Percentiles rank a stretch among this genome's conserved stretches.
Evolutionary conservation across 1,140 invertebrate species (phyloP).

Genomic region (Samia ricini): DNA sequence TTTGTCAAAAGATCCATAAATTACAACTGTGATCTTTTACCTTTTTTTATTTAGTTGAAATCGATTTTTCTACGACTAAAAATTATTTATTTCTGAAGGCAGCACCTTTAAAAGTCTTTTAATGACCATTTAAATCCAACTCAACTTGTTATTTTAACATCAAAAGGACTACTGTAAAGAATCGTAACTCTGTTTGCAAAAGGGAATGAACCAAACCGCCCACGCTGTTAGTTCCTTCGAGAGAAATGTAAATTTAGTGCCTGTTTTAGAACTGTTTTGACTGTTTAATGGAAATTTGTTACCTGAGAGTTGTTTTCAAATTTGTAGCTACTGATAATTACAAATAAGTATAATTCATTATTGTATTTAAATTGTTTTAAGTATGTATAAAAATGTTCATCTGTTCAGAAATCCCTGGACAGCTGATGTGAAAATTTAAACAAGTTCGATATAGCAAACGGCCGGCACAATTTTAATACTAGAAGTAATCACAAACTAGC

Average conservation of each 20-base stretch:
- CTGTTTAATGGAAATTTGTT: slow-evolving; percentile 1
- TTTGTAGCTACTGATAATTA: too few relatives aligned
- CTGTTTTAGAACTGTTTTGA: slow-evolving; percentile 16
- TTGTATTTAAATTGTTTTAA: too few relatives aligned
- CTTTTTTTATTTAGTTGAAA: neutral
- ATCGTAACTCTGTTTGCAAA: neutral
- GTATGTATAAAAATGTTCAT: too few relatives aligned
- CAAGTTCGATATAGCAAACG: too few relatives aligned
- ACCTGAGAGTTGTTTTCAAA: neutral
- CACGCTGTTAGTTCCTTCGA: neutral
- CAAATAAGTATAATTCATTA: too few relatives aligned
- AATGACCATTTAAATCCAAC: neutral
- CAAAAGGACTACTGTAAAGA: neutral
- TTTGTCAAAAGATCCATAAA: neutral
- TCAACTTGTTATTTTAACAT: neutral
- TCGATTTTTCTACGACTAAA: neutral
- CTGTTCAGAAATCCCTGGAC: too few relatives aligned
- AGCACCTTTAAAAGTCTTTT: neutral
- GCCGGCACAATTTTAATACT: too few relatives aligned
- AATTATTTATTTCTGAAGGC: neutral
- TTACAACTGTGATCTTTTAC: neutral
- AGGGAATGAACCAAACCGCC: neutral
- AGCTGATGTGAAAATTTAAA: too few relatives aligned
- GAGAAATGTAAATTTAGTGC: slow-evolving; percentile 18
- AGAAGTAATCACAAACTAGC: too few relatives aligned